Conservation (phyloP, 1,140 invertebrate species). For the Heliconius congener region DNA sequence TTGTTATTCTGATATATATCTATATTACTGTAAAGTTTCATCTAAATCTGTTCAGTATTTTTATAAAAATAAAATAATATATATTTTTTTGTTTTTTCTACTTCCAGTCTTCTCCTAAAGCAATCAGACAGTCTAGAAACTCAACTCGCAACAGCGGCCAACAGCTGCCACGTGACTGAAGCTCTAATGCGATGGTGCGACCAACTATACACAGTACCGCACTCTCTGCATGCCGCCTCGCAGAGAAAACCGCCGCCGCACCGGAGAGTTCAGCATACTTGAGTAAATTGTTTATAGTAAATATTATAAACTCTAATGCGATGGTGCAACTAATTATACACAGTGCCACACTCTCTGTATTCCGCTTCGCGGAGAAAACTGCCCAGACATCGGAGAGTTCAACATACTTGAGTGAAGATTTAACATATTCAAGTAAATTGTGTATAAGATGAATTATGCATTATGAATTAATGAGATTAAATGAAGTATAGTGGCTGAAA, state of each 20-base stretch:
- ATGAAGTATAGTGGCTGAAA: not conserved
- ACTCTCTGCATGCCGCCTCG: slow-evolving; percentile 60
- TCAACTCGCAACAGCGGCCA: slow-evolving; percentile 91
- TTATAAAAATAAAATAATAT: too few species aligned
- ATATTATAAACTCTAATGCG: slow-evolving; percentile 85
- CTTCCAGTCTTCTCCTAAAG: slow-evolving; percentile 79
- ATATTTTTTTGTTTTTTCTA: not conserved
- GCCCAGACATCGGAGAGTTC: slow-evolving; percentile 49
- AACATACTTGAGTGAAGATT: not conserved
- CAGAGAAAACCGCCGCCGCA: slow-evolving; percentile 64
- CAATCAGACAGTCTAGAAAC: slow-evolving; percentile 83
- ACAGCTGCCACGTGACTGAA: slow-evolving; percentile 91
- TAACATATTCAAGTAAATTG: not conserved
- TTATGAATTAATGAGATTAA: not conserved
- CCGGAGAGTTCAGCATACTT: slow-evolving; percentile 61
- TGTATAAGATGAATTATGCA: not conserved
- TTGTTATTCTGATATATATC: too few species aligned
- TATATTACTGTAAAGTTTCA: too few species aligned
- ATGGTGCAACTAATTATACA: slow-evolving; percentile 88
- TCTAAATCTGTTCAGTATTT: too few species aligned
- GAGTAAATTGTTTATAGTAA: slow-evolving; percentile 35
- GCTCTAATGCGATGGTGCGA: slow-evolving; percentile 88
- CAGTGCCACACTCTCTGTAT: slow-evolving; percentile 84
- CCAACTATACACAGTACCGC: slow-evolving; percentile 90
- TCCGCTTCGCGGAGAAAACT: slow-evolving; percentile 63